Evolutionary conservation across 2,113 vertebrate species (phyloP), one percentile per base, ranked within the genome.

Genomic region (Melanocharis versteri): DNA sequence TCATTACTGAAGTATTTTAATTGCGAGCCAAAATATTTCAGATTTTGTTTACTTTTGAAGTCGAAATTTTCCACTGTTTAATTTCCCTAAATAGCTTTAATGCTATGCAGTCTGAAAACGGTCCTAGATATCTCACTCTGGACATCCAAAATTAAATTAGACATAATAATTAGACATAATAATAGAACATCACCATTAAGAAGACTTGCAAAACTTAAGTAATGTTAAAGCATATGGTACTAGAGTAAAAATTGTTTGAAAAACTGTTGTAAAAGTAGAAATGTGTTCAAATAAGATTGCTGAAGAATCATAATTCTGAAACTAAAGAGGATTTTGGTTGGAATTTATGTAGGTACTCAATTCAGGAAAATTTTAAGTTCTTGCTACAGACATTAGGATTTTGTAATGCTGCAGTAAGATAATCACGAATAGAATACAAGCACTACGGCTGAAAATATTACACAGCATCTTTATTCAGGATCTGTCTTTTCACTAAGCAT

Each of bases 11-110:
- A 87, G 65, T 20, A 94, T 93, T 94, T 76, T 81, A 92, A 70
- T 87, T 75, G 77, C 0, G 40, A 90, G 87, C 87, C 94, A 97
- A 96, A 95, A 77, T 83, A 87, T 78, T 93, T 85, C 45, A 54
- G 61, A 89, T 91, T 96, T 93, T 95, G 81, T 89, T 95, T 94
- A 91, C 62, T 85, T 94, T 47, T 64, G 31, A 54, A 91, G 69
- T 18, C 35, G 50, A 94, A 93, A 24, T 85, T 93, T 96, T 94
- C 87, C 91, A 89, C 65, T 93, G 91, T 95, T 96, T 93, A 94
- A 94, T 84, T 93, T 91, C 65, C 40, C n/a, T 89, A 71, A 92
- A 96, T 79, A 94, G 28, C 8, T 64, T 90, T 64, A 68, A 51
- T 47, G 51, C 5, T 85, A 20, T 54, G 39, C 16, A 82, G 69